These are phyloP conservation scores for Amorpha juglandis DNA, from an alignment of 2,888 invertebrate species.

Conservation along the genomic window DNA sequence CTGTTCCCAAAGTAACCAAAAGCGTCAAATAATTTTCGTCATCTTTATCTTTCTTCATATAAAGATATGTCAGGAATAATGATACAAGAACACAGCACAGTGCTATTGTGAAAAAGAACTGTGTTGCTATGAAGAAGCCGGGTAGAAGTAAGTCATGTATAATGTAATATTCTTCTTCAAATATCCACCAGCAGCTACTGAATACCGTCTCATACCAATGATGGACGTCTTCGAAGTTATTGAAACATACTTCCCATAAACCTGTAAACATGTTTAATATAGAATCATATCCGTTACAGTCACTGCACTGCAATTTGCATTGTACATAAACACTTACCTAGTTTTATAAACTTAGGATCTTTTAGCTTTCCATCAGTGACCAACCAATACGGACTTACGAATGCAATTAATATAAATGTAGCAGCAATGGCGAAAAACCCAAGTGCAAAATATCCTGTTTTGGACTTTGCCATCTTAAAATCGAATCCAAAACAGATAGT, in stretches of 20 bases:
- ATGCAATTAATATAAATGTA: conserved; percentile 90
- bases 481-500: too few species aligned
- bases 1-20: conserved; percentile 89
- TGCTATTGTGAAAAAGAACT: conserved; percentile 96
- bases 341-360: conserved; percentile 91
- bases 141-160: conserved; percentile 95
- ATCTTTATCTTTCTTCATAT: conserved; percentile 89
- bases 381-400: conserved; percentile 95
- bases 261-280: conserved; percentile 83
- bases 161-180: conserved; percentile 98
- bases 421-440: conserved; percentile 87
- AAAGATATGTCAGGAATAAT: conserved; percentile 89
- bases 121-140: conserved; percentile 96
- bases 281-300: neutral
- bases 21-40: conserved; percentile 91
- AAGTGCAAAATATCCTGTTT: conserved; percentile 87
- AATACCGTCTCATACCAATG: conserved; percentile 93
- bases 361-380: conserved; percentile 91
- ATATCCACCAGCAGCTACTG: conserved; percentile 97
- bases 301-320: neutral
- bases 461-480: conserved; percentile 85
- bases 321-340: conserved; percentile 84
- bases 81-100: conserved; percentile 92
- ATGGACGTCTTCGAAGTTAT: conserved; percentile 93
- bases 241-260: conserved; percentile 97